Evolutionary conservation across 2,797 vertebrate genomes (phyloP).

Genomic region (Apodemus agrarius): DNA sequence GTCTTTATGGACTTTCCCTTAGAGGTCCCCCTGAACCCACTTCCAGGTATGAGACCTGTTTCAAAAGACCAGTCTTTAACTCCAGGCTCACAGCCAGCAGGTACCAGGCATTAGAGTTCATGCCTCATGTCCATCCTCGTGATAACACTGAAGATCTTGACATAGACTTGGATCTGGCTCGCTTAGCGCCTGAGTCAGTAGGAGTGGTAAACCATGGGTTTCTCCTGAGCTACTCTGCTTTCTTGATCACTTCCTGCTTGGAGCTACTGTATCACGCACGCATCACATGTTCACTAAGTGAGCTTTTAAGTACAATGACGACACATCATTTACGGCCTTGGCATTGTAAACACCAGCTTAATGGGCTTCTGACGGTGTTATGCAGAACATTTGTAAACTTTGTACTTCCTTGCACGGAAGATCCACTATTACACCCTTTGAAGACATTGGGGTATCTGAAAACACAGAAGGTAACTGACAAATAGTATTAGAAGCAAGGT

Average conservation of each 20-base stretch:
- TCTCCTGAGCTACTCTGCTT: neutral
- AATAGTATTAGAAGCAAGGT: neutral
- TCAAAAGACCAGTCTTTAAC: neutral
- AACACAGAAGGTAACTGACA: neutral
- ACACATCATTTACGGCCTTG: neutral
- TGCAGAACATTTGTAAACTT: neutral
- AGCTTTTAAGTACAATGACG: neutral
- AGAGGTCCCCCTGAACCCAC: neutral
- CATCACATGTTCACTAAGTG: neutral
- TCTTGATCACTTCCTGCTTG: neutral
- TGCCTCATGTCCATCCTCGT: neutral
- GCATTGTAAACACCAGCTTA: neutral
- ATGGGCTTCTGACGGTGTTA: neutral
- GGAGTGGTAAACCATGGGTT: neutral
- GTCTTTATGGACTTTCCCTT: neutral
- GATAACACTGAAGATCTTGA: neutral
- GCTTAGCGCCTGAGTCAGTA: neutral
- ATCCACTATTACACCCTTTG: neutral
- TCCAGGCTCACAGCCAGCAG: neutral
- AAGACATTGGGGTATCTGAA: neutral
- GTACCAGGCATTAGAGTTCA: neutral
- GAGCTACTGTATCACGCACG: neutral
- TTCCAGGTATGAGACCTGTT: neutral
- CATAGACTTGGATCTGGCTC: neutral
- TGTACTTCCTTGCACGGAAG: neutral